phyloP scores from a whole-genome alignment of 2,113 vertebrate genomes.

The Oreochromis aureus region DNA sequence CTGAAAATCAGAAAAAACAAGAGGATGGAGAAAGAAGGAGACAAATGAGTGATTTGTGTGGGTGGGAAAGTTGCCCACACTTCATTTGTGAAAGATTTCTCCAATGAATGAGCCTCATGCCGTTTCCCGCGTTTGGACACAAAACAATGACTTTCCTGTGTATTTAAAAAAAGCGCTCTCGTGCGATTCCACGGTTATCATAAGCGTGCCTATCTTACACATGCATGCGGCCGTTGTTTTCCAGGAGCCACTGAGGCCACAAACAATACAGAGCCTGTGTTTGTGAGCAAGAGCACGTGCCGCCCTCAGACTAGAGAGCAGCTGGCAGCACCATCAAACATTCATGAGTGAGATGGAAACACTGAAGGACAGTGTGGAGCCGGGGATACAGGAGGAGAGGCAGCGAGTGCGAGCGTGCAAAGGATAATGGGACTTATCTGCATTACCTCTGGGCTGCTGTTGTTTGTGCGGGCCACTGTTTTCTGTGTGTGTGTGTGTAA shows the following conservation, averaged over 20 bases:
- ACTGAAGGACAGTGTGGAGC: slow-evolving; percentile 47
- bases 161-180: slow-evolving; percentile 10
- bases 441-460: slow-evolving; percentile 10
- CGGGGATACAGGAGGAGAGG: slow-evolving; percentile 2
- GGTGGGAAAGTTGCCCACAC: slow-evolving; percentile 37
- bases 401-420: neutral
- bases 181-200: neutral
- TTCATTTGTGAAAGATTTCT: slow-evolving; percentile 26
- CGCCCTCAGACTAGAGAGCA: slow-evolving; percentile 46
- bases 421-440: slow-evolving; percentile 37
- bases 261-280: slow-evolving; percentile 8
- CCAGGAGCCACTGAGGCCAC: neutral
- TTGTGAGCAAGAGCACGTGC: slow-evolving; percentile 33
- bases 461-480: neutral
- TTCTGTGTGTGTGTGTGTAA: neutral
- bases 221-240: neutral
- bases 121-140: neutral
- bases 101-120: neutral
- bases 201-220: neutral
- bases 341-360: slow-evolving; percentile 56
- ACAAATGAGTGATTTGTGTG: slow-evolving; percentile 25
- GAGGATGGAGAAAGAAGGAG: neutral
- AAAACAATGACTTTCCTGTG: neutral
- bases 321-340: slow-evolving; percentile 62
- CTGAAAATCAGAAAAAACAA: neutral